A percentile compares a stretch with the other conserved stretches of the same genome.
These are phyloP conservation scores for Astur gentilis DNA, from an alignment of 2,113 vertebrate genomes.

Conservation along the genomic window DNA sequence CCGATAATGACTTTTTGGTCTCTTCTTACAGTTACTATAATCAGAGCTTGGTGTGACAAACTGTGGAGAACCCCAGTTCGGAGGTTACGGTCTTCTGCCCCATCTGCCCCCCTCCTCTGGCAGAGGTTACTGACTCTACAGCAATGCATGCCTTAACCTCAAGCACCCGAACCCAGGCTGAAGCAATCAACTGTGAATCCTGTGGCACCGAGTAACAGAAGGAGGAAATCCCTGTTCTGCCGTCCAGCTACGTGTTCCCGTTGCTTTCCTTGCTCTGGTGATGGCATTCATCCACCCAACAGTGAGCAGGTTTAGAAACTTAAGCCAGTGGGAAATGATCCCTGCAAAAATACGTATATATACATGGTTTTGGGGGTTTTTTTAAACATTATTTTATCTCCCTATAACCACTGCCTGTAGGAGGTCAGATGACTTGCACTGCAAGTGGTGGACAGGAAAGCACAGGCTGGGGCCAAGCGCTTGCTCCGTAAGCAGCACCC, in stretches of 20 bases:
- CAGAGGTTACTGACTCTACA: not conserved
- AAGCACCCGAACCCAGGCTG: not conserved
- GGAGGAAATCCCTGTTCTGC: not conserved
- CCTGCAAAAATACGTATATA: not conserved
- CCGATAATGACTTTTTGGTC: not conserved
- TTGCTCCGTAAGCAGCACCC: not conserved
- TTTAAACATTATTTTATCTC: not conserved
- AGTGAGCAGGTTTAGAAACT: not conserved
- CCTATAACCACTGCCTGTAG: not conserved
- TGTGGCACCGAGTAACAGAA: not conserved
- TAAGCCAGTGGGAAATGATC: not conserved
- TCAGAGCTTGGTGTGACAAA: not conserved
- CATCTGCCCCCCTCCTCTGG: not conserved
- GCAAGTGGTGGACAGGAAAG: not conserved
- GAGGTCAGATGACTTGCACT: not conserved
- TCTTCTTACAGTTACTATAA: not conserved
- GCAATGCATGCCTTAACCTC: not conserved
- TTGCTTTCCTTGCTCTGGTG: not conserved
- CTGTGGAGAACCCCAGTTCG: not conserved
- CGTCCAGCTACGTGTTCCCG: not conserved
- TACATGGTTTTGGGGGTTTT: fast-evolving
- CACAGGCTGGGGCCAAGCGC: not conserved
- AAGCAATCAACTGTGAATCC: not conserved
- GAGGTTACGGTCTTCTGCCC: not conserved
- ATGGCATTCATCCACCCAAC: not conserved